Evolutionary conservation across 2,888 invertebrate species (phyloP).

Genomic region (Leistus spinibarbis): DNA sequence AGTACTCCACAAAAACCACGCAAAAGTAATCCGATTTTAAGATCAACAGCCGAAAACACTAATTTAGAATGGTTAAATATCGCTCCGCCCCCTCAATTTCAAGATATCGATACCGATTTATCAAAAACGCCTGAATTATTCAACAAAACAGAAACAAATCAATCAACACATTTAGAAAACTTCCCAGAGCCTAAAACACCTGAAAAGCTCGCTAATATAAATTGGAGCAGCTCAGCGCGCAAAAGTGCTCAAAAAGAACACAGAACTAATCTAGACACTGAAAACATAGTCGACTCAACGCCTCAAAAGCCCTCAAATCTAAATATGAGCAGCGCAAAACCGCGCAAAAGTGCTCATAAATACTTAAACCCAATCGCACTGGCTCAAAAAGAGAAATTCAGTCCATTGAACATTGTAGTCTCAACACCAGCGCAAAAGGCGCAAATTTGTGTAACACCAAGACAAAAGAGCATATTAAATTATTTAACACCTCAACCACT

Average conservation of each 20-base stretch:
- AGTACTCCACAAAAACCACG: constrained; percentile 48
- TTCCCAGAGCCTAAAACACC: no score
- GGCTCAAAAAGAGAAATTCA: constrained; percentile 45
- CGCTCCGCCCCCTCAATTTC: constrained; percentile 46
- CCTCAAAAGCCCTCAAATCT: not conserved
- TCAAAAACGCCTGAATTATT: constrained; percentile 14
- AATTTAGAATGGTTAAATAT: constrained; percentile 14
- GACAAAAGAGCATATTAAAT: constrained; percentile 52
- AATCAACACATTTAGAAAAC: no score
- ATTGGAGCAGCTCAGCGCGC: no score
- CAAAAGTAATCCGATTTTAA: not conserved
- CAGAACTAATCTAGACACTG: not conserved
- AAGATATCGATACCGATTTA: constrained; percentile 40
- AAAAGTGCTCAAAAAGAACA: not conserved
- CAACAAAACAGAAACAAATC: not conserved
- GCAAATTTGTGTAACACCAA: constrained; percentile 46
- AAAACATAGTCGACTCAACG: not conserved
- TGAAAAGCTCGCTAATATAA: no score
- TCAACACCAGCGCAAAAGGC: constrained; percentile 39
- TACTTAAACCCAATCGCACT: constrained; percentile 44
- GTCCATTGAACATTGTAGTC: constrained; percentile 45
- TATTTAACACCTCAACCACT: constrained; percentile 43
- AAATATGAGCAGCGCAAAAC: not conserved
- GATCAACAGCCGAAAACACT: not conserved
- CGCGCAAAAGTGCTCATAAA: not conserved